Base-by-base conservation (phyloP, 2,797 vertebrate species). In the Pseudopleuronectes americanus region DNA sequence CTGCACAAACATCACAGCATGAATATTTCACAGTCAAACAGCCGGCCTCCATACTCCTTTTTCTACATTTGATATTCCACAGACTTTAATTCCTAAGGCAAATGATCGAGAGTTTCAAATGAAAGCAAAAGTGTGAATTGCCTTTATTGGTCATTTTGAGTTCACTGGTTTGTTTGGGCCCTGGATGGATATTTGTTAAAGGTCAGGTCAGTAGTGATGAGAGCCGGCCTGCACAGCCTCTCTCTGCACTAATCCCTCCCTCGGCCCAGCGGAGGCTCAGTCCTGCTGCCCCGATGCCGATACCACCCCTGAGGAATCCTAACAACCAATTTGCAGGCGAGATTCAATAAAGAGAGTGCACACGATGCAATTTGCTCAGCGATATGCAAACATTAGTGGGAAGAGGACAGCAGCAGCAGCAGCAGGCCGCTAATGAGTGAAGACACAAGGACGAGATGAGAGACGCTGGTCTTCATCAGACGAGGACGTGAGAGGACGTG, bases 331-430 rank as follows among this genome's bases (percentile, higher is more conserved):
- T 83, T 83, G 71, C 73, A 1, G 19, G 26, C 0, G 24, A 77
- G 82, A 90, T 89, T 87, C 82, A 84, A 89, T 86, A 84, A 75
- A 57, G 70, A 41, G 48, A 79, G 67, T 78, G 89, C 73, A 61
- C 62, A 86, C 70, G 14, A 79, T 57, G 85, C 84, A 65, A 47
- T 84, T 78, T 80, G 77, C 72, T 68, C 24, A 0, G 61, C 57
- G 51, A 68, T 82, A 69, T 79, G 73, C 74, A 85, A 80, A 85
- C 76, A 76, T 53, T 22, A 56, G 67, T 70, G 83, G 78, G 76
- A 76, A 68, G 3, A 79, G 68, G 77, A 81, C 69, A 16, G 57
- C 59, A 16, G 60, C 28, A 16, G 23, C 43, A 24, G 48, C 3
- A 12, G 19, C 19, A 4, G 12, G 10, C n/a, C 47, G 67, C 53